Conservation (phyloP, 2,113 vertebrate species). For the Apteryx owenii region DNA sequence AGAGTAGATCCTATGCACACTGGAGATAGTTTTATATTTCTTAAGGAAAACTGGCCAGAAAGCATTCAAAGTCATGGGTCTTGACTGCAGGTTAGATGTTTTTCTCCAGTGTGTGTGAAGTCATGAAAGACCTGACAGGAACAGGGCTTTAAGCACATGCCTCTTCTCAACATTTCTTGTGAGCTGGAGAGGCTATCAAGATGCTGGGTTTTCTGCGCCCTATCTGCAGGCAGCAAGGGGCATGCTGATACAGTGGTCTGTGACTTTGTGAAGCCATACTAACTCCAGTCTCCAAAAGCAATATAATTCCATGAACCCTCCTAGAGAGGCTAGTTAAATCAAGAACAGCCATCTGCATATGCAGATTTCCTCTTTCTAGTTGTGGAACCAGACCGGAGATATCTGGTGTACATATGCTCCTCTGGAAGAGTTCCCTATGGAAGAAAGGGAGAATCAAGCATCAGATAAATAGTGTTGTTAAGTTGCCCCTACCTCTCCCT, state of each 20-base stretch:
- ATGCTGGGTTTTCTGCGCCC: background rate
- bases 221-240: background rate
- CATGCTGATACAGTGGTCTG: background rate
- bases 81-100: background rate
- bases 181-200: background rate
- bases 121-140: background rate
- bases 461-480: background rate
- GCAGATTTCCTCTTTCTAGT: background rate
- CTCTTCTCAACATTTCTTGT: background rate
- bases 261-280: background rate
- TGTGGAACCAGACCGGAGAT: background rate
- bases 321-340: background rate
- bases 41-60: background rate
- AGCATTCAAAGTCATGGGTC: background rate
- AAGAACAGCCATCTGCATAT: background rate
- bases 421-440: background rate
- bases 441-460: background rate
- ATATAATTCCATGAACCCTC: background rate
- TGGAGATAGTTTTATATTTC: background rate
- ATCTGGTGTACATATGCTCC: background rate
- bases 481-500: background rate
- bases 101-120: background rate
- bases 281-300: background rate
- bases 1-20: background rate
- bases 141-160: fast-evolving